phyloP scores from a whole-genome alignment of 2,113 vertebrate genomes.

The Muscicapa adusta region DNA sequence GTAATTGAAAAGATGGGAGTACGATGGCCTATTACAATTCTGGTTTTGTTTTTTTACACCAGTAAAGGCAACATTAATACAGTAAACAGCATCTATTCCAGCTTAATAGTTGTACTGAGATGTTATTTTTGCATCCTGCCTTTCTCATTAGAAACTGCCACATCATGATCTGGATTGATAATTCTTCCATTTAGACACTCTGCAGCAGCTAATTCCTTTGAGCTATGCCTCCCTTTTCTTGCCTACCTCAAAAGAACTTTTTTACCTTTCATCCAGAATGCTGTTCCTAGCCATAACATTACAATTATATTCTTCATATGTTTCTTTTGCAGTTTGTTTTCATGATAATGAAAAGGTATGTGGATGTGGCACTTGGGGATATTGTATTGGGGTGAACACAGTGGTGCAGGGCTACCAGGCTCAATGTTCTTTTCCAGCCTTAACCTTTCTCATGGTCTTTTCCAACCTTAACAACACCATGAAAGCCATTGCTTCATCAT shows the following conservation, averaged over 20 bases:
- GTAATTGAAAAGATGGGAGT: conserved; percentile 81
- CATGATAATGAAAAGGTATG: background rate
- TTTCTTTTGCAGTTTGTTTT: background rate
- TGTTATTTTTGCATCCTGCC: conserved; percentile 55
- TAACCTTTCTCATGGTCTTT: background rate
- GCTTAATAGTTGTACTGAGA: conserved; percentile 74
- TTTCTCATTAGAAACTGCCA: conserved; percentile 71
- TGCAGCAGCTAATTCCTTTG: conserved; percentile 54
- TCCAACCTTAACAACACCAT: background rate
- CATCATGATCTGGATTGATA: conserved; percentile 66
- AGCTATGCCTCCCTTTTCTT: conserved; percentile 53
- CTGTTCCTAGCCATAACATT: background rate
- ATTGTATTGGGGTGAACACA: too few relatives aligned
- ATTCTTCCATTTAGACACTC: conserved; percentile 67
- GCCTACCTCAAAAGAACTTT: conserved; percentile 25
- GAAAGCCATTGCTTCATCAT: background rate
- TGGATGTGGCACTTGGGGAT: background rate
- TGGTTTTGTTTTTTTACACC: conserved; percentile 69
- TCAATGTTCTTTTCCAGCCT: background rate
- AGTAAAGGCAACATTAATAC: conserved; percentile 73
- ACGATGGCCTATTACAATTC: conserved; percentile 73
- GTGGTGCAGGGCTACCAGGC: background rate
- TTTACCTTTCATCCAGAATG: background rate
- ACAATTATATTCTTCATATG: background rate
- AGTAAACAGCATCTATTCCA: conserved; percentile 68